Evolutionary conservation across 53 echinoderm and acorn worm species (phyloP), one percentile per base, ranked within the genome.

Genomic region (Patiria pectinifera): DNA sequence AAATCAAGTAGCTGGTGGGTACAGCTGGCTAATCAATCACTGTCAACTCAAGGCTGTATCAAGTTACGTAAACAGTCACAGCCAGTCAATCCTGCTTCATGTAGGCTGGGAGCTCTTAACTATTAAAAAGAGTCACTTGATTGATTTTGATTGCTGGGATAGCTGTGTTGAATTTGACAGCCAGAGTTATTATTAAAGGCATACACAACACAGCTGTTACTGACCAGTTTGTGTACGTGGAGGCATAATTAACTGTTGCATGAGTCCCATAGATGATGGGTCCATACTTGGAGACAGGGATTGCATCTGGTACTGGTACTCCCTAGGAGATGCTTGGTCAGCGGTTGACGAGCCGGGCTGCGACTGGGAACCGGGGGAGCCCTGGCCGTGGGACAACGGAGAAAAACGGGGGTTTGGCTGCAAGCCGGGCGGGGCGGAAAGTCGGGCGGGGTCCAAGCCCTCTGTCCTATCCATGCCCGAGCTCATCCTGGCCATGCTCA

Each of bases 241-340:
- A 76, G 69, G 78, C 89, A 80, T 79, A 63, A 62, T 45, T 1
- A 89, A 24, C 10, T 80, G 89, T n/a, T 89, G 89, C 78, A 89
- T 80, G 61, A 87, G 76, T 25, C 59, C 76, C 87, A 87, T 87
- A 24, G 87, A 87, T 0, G 87, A 87, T 16, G n/a, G 69, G 21
- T 89, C 89, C 24, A 89, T 61, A 53, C 62, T 66, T 14, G 60
- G 23, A 16, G 78, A 16, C 89, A 89, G 61, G 80, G n/a, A 45
- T 80, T 89, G 89, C 79, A 89, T 89, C 89, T 89, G 89, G 63
- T 89, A 89, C 21, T 78, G 89, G 91, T 58, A 19, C 83, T 59
- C 82, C 72, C 44, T 60, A 14, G 12, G 25, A 47, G 80, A 48
- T 13, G 24, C 46, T 14, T 23, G 43, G 24, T 48, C 49, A 22